Evolutionary conservation across 2,888 invertebrate species (phyloP).

Genomic region (Lasius fuliginosus): DNA sequence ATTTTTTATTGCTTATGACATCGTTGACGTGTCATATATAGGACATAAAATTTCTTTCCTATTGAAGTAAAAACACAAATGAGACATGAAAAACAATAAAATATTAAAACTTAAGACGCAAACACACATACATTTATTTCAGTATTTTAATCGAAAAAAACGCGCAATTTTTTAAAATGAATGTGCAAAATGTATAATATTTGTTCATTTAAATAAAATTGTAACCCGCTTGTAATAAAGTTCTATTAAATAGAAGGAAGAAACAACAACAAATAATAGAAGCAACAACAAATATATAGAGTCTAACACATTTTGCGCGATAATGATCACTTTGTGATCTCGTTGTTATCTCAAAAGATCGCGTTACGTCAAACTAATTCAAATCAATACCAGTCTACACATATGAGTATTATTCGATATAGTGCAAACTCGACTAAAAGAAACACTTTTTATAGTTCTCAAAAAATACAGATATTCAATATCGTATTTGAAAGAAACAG

Average conservation of each 20-base stretch:
- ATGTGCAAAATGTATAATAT: background rate
- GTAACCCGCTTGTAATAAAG: background rate
- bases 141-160: background rate
- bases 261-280: background rate
- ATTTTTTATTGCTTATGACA: background rate
- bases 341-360: slow-evolving; percentile 25
- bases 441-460: slow-evolving; percentile 28
- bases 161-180: background rate
- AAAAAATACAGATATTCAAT: background rate
- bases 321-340: slow-evolving; percentile 45
- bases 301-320: background rate
- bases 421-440: slow-evolving; percentile 12
- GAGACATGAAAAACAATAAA: background rate
- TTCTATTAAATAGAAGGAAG: background rate
- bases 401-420: background rate
- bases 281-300: background rate
- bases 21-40: background rate
- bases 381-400: slow-evolving; percentile 38
- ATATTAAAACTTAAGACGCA: background rate
- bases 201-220: slow-evolving; percentile 13
- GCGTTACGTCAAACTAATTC: slow-evolving; percentile 30
- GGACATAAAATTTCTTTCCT: background rate
- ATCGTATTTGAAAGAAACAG: background rate
- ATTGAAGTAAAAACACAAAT: background rate
- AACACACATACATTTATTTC: background rate